Conservation (phyloP, 2,888 invertebrate genomes). For the Teleogryllus oceanicus region DNA sequence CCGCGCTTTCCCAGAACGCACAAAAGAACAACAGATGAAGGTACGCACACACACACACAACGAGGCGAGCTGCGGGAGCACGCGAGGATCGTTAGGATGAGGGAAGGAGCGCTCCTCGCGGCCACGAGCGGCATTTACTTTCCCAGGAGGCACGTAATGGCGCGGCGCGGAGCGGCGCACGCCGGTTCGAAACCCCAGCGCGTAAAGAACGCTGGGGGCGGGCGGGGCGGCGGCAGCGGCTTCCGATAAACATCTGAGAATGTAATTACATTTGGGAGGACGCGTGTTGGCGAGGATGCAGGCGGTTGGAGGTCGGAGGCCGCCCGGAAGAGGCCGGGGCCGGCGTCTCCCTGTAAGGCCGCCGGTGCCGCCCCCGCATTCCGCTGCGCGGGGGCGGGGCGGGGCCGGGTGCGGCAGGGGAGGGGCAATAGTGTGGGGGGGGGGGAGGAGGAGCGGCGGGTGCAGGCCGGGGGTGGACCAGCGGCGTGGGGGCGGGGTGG, state of each 20-base stretch:
- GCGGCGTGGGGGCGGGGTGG: too few species aligned
- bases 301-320: too few species aligned
- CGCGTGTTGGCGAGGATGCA: not conserved
- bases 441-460: too few species aligned
- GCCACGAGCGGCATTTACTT: too few species aligned
- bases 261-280: conserved; percentile 1
- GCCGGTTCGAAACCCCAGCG: not conserved
- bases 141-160: not conserved
- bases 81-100: too few species aligned
- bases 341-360: not conserved
- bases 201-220: not conserved
- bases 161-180: not conserved
- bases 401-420: too few species aligned
- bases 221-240: not conserved
- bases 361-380: conserved; percentile 1
- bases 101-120: too few species aligned
- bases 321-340: not conserved
- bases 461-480: too few species aligned
- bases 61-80: too few species aligned
- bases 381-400: not conserved
- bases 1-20: too few species aligned
- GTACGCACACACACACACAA: not conserved
- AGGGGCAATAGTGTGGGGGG: too few species aligned
- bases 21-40: too few species aligned
- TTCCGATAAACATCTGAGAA: not conserved